Conservation (phyloP, 2,888 invertebrate genomes). For the Netelia fuscicornis region DNA sequence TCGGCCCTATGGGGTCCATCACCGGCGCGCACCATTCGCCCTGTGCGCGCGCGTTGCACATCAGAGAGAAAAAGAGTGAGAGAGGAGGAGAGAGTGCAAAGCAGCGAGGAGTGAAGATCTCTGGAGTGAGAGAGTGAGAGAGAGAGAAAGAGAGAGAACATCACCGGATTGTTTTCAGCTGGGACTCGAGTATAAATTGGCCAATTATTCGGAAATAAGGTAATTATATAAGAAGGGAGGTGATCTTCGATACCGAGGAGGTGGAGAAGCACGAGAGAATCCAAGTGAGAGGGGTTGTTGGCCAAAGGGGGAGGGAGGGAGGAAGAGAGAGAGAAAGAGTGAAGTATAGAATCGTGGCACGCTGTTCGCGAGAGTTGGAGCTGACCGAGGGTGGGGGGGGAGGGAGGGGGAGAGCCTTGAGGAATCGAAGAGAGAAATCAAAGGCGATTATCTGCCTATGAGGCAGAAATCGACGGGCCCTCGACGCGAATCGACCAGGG, state of each 20-base stretch:
- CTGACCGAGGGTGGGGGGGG: slow-evolving; percentile 14
- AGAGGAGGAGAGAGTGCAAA: slow-evolving; percentile 50
- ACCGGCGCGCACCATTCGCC: slow-evolving; percentile 58
- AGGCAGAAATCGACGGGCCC: slow-evolving; percentile 82
- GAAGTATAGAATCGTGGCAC: slow-evolving; percentile 62
- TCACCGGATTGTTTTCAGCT: slow-evolving; percentile 84
- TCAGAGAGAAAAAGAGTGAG: slow-evolving; percentile 68
- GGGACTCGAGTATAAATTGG: slow-evolving; percentile 85
- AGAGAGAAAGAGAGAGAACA: slow-evolving; percentile 71
- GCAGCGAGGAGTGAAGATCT: slow-evolving; percentile 9
- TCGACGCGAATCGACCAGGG: slow-evolving; percentile 67
- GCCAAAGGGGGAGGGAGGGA: slow-evolving; percentile 74
- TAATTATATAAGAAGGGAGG: slow-evolving; percentile 84
- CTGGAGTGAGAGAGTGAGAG: slow-evolving; percentile 60
- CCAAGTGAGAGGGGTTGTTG: slow-evolving; percentile 68
- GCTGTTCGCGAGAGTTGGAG: slow-evolving; percentile 62
- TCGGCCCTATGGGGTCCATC: slow-evolving; percentile 81
- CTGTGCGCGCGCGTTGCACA: slow-evolving; percentile 75
- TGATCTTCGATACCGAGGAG: slow-evolving; percentile 82
- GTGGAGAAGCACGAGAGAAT: slow-evolving; percentile 71
- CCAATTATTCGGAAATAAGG: slow-evolving; percentile 85
- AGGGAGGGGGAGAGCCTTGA: slow-evolving; percentile 66
- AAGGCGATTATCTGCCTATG: slow-evolving; percentile 84
- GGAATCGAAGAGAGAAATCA: slow-evolving; percentile 85
- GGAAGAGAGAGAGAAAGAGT: slow-evolving; percentile 41